Base-by-base conservation (phyloP, 2,113 vertebrate genomes). In the Odobenus rosmarus region DNA sequence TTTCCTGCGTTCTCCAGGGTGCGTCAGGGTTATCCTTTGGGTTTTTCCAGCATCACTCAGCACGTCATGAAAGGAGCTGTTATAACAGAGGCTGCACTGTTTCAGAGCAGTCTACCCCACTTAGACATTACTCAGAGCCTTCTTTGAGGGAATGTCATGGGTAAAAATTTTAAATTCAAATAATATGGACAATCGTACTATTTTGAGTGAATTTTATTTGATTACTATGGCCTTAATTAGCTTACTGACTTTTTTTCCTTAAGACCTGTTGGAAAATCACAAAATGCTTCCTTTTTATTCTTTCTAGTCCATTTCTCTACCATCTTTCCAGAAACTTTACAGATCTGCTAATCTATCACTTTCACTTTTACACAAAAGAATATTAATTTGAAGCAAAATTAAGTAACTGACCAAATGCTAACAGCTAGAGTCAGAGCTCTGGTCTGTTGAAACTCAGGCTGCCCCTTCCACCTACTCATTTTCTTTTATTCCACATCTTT, bases 171-270 rank as follows among this genome's bases (percentile, higher is more conserved):
- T 96, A 92, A 97, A 96, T 97, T 97, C 90, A 97, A 90, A 88
- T 96, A 93, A 85, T 92, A 42, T 80, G 96, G 89, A 88, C 80
- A 97, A 61, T 88, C 61, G 72, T 97, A 97, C 98, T 98, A 98
- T 98, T 98, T 93, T 51, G 72, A 98, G 95, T 98, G 98, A 98
- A 98, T 98, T 92, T 97, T 98, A 98, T 96, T 97, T 90, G 97
- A 98, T 98, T 98, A 98, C 97, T 98, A 90, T 42, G 36, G 21
- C 53, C 61, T 94, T 97, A 79, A 96, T 97, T 91, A 95, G 53
- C 53, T 92, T 94, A 95, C 55, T 96, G 88, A 92, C 26, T 96
- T 92, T 93, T 93, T 91, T 93, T 46, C 39, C 61, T 81, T 83
- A 76, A 93, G 84, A 96, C 42, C 57, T 53, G 3, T 69, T 96